Evolutionary conservation across 2,113 vertebrate species (phyloP).

Genomic region (Erythrocebus patas): DNA sequence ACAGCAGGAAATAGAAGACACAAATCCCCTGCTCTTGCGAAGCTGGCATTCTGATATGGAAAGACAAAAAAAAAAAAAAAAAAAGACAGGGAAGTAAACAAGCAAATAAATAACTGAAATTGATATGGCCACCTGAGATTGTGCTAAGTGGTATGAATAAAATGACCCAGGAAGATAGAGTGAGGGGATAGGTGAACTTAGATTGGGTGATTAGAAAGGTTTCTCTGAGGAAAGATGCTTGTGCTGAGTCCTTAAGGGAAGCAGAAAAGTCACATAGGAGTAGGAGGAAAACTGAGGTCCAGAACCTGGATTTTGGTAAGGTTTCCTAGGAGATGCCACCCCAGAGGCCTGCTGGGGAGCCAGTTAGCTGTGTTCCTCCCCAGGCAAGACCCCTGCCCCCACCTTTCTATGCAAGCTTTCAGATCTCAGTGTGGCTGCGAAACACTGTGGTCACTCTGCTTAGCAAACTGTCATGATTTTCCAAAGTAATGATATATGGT

Average conservation of each 20-base stretch:
- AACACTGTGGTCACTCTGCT: background rate
- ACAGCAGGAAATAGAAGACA: background rate
- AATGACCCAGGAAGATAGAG: background rate
- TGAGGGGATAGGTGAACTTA: background rate
- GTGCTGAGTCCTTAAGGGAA: background rate
- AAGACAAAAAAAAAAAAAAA: background rate
- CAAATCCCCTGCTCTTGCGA: background rate
- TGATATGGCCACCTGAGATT: background rate
- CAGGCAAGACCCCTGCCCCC: background rate
- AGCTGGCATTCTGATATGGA: background rate
- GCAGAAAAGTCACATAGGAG: background rate
- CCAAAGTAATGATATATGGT: background rate
- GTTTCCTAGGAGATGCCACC: background rate
- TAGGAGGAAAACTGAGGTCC: background rate
- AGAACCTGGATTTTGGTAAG: background rate
- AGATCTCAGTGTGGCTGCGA: background rate
- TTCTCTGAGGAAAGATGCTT: background rate
- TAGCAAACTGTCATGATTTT: background rate
- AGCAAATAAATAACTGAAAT: background rate
- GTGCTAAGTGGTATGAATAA: background rate
- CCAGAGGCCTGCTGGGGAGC: background rate
- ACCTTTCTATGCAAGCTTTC: accelerated
- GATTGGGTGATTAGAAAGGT: background rate
- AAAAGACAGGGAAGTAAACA: background rate
- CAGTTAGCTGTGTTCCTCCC: background rate